Evolutionary conservation across 2,113 vertebrate genomes (phyloP).

Genomic region (Prionailurus viverrinus): DNA sequence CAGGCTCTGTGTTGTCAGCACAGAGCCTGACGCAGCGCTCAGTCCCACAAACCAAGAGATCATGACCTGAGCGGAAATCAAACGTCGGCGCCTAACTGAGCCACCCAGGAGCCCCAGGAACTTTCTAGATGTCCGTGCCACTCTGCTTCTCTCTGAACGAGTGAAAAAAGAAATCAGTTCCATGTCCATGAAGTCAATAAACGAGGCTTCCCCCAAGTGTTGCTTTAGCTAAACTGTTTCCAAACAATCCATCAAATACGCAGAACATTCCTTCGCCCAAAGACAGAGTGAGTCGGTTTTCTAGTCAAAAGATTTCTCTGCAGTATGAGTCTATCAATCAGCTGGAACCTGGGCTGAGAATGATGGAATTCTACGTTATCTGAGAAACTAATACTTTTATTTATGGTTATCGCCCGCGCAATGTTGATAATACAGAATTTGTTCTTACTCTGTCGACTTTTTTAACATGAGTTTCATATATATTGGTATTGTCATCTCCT

Average conservation of each 20-base stretch:
- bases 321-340: neutral
- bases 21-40: too few species aligned
- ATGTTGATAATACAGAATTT: neutral
- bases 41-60: too few species aligned
- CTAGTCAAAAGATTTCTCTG: neutral
- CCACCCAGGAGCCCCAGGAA: conserved; percentile 70
- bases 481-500: neutral
- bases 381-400: neutral
- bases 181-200: neutral
- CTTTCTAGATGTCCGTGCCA: conserved; percentile 89
- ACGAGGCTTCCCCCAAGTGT: neutral
- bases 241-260: neutral
- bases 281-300: neutral
- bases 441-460: neutral
- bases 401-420: neutral
- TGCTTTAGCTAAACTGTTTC: neutral
- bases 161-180: neutral
- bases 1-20: too few species aligned
- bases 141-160: conserved; percentile 87
- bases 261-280: neutral
- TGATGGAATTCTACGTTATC: neutral
- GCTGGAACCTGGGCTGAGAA: neutral
- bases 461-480: neutral
- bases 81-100: too few species aligned
- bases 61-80: too few species aligned